Percentiles rank a stretch among this genome's conserved stretches.
These are phyloP conservation scores for Octopus sinensis DNA, from an alignment of 1,140 invertebrate genomes.

Conservation along the genomic window DNA sequence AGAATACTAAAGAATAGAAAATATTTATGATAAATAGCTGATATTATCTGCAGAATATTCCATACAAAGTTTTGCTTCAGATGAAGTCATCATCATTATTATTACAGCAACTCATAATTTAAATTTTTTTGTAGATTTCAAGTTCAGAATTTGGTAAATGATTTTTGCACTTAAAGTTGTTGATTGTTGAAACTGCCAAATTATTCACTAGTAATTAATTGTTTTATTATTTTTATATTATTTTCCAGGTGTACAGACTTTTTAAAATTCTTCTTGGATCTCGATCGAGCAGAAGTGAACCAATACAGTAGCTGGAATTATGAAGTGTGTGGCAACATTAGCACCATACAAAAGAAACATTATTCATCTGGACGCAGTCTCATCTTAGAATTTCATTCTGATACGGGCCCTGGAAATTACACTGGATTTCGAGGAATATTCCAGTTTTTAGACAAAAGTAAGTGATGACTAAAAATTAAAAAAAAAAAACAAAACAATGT, in stretches of 20 bases:
- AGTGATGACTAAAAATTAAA: conserved; percentile 55
- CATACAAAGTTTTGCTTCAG: too few species aligned
- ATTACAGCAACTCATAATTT: too few species aligned
- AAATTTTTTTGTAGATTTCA: too few species aligned
- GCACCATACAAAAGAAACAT: conserved; percentile 64
- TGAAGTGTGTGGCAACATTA: conserved; percentile 69
- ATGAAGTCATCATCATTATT: too few species aligned
- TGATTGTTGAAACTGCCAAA: too few species aligned
- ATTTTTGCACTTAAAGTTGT: too few species aligned
- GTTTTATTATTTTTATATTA: conserved; percentile 25
- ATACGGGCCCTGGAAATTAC: conserved; percentile 62
- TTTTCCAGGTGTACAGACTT: conserved; percentile 75
- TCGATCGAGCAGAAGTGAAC: conserved; percentile 69
- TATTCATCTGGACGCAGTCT: conserved; percentile 79
- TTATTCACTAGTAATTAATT: too few species aligned
- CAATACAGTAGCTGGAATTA: conserved; percentile 75
- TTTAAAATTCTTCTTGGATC: conserved; percentile 75
- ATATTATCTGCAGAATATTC: too few species aligned
- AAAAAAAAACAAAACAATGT: too few species aligned
- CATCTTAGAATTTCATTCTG: conserved; percentile 77
- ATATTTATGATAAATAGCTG: too few species aligned
- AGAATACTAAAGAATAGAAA: too few species aligned
- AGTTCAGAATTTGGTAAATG: too few species aligned
- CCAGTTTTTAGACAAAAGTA: conserved; percentile 77
- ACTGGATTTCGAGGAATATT: conserved; percentile 77